Evolutionary conservation across 2,888 invertebrate species (phyloP).

Genomic region (Pediacus dermestoides): DNA sequence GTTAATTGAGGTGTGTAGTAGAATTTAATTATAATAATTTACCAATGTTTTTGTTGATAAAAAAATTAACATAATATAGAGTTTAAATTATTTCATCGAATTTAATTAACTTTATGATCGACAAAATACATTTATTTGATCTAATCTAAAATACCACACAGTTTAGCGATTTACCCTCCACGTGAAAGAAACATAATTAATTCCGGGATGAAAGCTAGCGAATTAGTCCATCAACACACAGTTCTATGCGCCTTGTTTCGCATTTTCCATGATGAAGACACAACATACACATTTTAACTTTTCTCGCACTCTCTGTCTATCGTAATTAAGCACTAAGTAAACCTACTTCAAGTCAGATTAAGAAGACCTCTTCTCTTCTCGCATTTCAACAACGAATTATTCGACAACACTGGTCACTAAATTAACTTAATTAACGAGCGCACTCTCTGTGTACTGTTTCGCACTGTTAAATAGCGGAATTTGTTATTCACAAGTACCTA

Average conservation of each 20-base stretch:
- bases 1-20: no score
- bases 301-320: slow-evolving; percentile 15
- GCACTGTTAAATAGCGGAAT: no score
- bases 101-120: no score
- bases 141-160: no score
- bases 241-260: slow-evolving; percentile 7
- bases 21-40: no score
- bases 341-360: slow-evolving; percentile 20
- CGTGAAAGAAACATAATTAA: slow-evolving; percentile 13
- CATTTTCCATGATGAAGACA: slow-evolving; percentile 14
- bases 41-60: no score
- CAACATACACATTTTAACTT: no score
- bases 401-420: slow-evolving; percentile 23
- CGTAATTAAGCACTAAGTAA: slow-evolving; percentile 22
- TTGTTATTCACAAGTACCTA: no score
- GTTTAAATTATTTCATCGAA: no score
- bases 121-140: no score
- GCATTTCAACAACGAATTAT: slow-evolving; percentile 23
- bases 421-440: slow-evolving; percentile 21
- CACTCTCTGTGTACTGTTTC: slow-evolving; percentile 14
- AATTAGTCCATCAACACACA: slow-evolving; percentile 8
- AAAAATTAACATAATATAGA: no score
- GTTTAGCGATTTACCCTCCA: slow-evolving; percentile 5
- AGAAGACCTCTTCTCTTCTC: slow-evolving; percentile 19
- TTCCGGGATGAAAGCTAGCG: slow-evolving; percentile 7